Evolutionary conservation across 2,113 vertebrate genomes (phyloP).

Genomic region (Hyla sarda): DNA sequence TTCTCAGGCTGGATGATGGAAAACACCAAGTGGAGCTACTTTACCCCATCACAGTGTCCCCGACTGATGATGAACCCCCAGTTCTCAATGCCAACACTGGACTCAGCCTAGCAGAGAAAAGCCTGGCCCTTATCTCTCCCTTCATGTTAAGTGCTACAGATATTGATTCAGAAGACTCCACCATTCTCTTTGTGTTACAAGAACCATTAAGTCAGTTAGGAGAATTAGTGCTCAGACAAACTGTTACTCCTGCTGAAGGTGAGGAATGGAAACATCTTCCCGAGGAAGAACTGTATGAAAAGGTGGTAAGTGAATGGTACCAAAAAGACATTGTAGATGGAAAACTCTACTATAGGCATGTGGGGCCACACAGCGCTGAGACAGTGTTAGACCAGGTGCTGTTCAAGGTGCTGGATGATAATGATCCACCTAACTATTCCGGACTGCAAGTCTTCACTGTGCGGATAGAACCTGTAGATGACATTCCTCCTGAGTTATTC

Average conservation of each 20-base stretch:
- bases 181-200: constrained; percentile 75
- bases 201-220: constrained; percentile 65
- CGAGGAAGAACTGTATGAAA: constrained; percentile 79
- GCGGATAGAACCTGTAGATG: constrained; percentile 65
- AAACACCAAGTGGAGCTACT: constrained; percentile 80
- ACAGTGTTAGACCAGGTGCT: constrained; percentile 69
- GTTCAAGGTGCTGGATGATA: constrained; percentile 81
- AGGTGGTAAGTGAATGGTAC: constrained; percentile 79
- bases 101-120: constrained; percentile 75
- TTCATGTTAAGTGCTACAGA: constrained; percentile 82
- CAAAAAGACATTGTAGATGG: constrained; percentile 82
- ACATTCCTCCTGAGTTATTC: constrained; percentile 65
- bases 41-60: constrained; percentile 78
- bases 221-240: constrained; percentile 75
- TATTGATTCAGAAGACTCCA: constrained; percentile 80
- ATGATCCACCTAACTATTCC: constrained; percentile 80
- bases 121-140: constrained; percentile 79
- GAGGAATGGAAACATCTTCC: constrained; percentile 74
- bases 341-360: constrained; percentile 80
- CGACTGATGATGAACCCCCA: constrained; percentile 80
- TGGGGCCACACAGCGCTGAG: constrained; percentile 71
- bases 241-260: constrained; percentile 63
- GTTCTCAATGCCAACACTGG: constrained; percentile 76
- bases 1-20: constrained; percentile 80
- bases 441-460: constrained; percentile 65